phyloP scores from a whole-genome alignment of 2,888 invertebrate genomes.

The Tortricodes alternella region DNA sequence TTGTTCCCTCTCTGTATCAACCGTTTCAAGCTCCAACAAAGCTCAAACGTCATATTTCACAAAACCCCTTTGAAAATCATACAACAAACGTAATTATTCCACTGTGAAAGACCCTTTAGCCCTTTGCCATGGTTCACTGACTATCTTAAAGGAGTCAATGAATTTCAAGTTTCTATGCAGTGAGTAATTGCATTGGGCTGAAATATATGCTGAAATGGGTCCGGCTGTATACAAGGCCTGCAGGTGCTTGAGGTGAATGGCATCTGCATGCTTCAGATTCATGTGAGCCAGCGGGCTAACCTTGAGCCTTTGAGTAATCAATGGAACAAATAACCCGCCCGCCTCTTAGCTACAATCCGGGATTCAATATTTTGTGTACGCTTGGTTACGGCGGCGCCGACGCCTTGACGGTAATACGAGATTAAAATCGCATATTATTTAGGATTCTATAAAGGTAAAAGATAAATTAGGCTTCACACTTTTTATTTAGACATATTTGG shows the following conservation, averaged over 20 bases:
- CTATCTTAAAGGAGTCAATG: slow-evolving; percentile 14
- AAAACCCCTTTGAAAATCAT: background rate
- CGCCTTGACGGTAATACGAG: no score
- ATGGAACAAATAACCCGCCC: slow-evolving; percentile 18
- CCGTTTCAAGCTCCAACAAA: background rate
- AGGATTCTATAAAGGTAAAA: no score
- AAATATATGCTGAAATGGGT: slow-evolving; percentile 5
- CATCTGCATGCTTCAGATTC: slow-evolving; percentile 2
- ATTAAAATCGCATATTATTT: no score
- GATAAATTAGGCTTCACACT: no score
- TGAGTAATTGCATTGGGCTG: slow-evolving; percentile 24
- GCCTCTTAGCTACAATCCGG: slow-evolving; percentile 24
- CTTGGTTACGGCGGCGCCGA: no score
- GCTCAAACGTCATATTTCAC: slow-evolving; percentile 7
- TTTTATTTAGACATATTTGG: no score
- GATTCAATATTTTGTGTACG: slow-evolving; percentile 32
- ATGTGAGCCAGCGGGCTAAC: background rate
- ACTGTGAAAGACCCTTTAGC: slow-evolving; percentile 1
- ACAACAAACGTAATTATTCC: slow-evolving; percentile 5
- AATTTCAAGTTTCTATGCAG: slow-evolving; percentile 15
- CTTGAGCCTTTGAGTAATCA: slow-evolving; percentile 26
- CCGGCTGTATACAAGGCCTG: slow-evolving; percentile 2
- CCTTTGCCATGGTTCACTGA: background rate
- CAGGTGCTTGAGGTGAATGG: background rate
- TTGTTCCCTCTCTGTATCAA: background rate